phyloP scores from a whole-genome alignment of 2,113 vertebrate species.

The Aptenodytes patagonicus region DNA sequence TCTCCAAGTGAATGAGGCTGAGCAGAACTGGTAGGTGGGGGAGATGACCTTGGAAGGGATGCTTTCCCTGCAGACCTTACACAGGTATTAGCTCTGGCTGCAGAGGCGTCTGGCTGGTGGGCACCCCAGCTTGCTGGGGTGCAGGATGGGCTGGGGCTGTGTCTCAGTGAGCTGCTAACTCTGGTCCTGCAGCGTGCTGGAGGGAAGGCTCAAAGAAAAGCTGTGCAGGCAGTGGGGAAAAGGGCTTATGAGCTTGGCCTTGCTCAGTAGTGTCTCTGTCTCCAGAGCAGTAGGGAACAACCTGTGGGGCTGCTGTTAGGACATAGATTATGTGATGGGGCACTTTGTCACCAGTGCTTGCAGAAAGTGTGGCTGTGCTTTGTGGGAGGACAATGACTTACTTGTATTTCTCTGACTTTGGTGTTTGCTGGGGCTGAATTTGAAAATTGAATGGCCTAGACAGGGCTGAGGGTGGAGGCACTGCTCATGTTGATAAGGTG shows the following conservation, averaged over 20 bases:
- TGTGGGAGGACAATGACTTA: background rate
- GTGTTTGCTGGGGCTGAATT: background rate
- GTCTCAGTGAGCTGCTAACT: background rate
- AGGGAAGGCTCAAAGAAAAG: background rate
- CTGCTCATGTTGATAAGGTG: background rate
- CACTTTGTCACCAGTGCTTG: background rate
- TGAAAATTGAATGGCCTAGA: background rate
- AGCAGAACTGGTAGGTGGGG: background rate
- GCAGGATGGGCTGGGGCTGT: background rate
- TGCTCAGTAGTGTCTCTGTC: background rate
- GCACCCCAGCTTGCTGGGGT: background rate
- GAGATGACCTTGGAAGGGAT: background rate
- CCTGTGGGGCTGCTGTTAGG: background rate
- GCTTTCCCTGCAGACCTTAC: background rate
- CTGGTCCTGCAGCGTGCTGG: background rate
- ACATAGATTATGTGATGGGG: background rate
- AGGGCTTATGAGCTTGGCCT: background rate
- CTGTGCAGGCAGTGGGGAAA: background rate
- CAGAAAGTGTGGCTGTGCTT: background rate
- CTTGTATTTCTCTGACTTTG: background rate
- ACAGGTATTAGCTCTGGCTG: background rate
- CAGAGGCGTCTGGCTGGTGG: background rate
- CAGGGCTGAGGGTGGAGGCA: background rate
- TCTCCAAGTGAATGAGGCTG: background rate
- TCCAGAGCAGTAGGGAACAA: background rate